phyloP scores from a whole-genome alignment of 2,888 invertebrate species.

The Leucoma salicis region DNA sequence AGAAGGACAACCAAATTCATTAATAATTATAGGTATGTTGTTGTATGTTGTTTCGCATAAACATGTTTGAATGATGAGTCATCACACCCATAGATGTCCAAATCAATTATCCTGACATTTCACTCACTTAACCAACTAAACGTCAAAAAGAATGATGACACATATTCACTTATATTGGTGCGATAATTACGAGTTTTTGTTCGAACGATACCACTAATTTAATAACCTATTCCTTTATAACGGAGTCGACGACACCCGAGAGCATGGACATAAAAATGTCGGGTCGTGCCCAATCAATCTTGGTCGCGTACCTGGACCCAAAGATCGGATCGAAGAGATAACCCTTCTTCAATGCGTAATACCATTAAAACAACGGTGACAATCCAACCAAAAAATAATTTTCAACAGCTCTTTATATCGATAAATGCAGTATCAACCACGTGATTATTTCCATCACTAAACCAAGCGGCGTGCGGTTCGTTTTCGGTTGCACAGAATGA shows the following conservation, averaged over 20 bases:
- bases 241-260: slow-evolving; percentile 73
- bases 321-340: slow-evolving; percentile 76
- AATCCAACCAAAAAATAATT: slow-evolving; percentile 78
- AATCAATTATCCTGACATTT: slow-evolving; percentile 39
- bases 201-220: slow-evolving; percentile 70
- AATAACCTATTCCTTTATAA: slow-evolving; percentile 67
- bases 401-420: slow-evolving; percentile 73
- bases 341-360: slow-evolving; percentile 80
- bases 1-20: too few species aligned
- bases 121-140: slow-evolving; percentile 45
- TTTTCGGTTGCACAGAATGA: slow-evolving; percentile 46
- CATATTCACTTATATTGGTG: slow-evolving; percentile 33
- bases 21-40: too few species aligned
- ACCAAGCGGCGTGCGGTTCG: slow-evolving; percentile 41
- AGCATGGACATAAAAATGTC: slow-evolving; percentile 75
- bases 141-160: slow-evolving; percentile 44
- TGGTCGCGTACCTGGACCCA: slow-evolving; percentile 66
- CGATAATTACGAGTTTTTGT: slow-evolving; percentile 60
- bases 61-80: slow-evolving; percentile 13
- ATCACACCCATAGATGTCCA: slow-evolving; percentile 19
- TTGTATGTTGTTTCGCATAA: slow-evolving; percentile 15
- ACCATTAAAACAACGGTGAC: slow-evolving; percentile 83
- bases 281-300: slow-evolving; percentile 75
- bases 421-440: slow-evolving; percentile 29
- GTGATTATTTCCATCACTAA: slow-evolving; percentile 44